Evolutionary conservation across 2,113 vertebrate species (phyloP), one percentile per base, ranked within the genome.

Genomic region (Motacilla alba): DNA sequence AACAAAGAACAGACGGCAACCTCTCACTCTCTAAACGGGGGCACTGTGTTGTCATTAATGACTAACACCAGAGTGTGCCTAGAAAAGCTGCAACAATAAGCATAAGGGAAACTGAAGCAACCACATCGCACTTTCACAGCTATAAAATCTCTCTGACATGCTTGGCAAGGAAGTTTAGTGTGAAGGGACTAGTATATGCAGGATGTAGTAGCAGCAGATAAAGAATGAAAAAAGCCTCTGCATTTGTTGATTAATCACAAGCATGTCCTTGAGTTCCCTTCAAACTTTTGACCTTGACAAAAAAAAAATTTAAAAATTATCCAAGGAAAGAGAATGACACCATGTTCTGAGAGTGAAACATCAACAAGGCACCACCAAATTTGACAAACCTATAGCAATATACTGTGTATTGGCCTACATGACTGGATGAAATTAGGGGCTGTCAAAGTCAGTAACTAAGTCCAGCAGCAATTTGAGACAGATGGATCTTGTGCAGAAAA

Each of bases 61-160:
- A 90, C 88, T 95, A 74, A 85, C 74, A 90, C 81, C 82, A 90
- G 75, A 90, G 91, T 84, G 35, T 66, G 96, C 90, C 79, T 87
- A 53, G 69, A 95, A 95, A 97, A 96, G 41, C 79, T 87, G 89
- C 84, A 93, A 88, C 67, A 92, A 90, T 96, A 96, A 94, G 91
- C 91, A 92, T 84, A 86, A 89, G 56, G 77, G 78, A 87, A 83
- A 43, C 46, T 50, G 60, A 95, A 92, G 82, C 68, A 95, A 37
- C 66, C 91, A 73, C 24, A 76, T 63, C 85, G 76, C 50, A 77
- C 75, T 72, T 87, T 94, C 92, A 93, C 93, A 96, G 95, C 78
- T 95, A 73, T 22, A 94, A 96, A 96, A 92, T 95, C 91, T 88
- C 90, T 90, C 83, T 94, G 91, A 92, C 91, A 91, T 83, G 89